Conservation (phyloP, 2,888 invertebrate genomes). For the Andrena trimmerana region DNA sequence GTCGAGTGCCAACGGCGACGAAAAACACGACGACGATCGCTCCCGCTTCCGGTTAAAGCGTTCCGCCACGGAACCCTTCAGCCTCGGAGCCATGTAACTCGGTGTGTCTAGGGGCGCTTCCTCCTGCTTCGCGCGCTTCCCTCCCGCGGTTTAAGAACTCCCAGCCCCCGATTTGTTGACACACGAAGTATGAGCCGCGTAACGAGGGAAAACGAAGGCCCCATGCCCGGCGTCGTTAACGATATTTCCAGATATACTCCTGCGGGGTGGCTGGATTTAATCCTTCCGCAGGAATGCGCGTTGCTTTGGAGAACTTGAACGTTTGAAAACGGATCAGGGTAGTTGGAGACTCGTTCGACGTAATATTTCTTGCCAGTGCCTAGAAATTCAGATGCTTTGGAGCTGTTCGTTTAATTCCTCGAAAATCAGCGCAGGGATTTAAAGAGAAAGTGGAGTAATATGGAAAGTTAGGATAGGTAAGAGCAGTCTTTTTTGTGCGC, state of each 20-base stretch:
- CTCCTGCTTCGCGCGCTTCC: not conserved
- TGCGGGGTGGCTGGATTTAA: too few relatives aligned
- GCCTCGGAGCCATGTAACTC: conserved; percentile 2
- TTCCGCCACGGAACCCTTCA: conserved; percentile 11
- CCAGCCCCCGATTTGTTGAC: not conserved
- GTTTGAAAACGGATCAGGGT: too few relatives aligned
- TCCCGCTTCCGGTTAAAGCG: conserved; percentile 37
- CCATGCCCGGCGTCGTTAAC: not conserved
- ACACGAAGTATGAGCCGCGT: not conserved
- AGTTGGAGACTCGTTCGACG: not conserved
- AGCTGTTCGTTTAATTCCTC: conserved; percentile 16
- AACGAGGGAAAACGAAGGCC: not conserved
- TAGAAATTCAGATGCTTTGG: conserved; percentile 1
- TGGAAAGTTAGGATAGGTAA: too few relatives aligned
- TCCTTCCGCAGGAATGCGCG: too few relatives aligned
- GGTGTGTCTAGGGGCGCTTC: not conserved
- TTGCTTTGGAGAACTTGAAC: too few relatives aligned
- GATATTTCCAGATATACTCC: not conserved
- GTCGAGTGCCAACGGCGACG: conserved; percentile 24
- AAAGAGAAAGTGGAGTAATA: too few relatives aligned
- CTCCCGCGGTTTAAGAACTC: not conserved
- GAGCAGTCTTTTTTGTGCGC: too few relatives aligned
- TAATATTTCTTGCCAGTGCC: not conserved
- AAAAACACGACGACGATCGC: conserved; percentile 33
- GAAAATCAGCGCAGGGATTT: conserved; percentile 14